Evolutionary conservation across 2,888 invertebrate genomes (phyloP), one percentile per base, ranked within the genome.

Genomic region (Zhengitettix transpicula): DNA sequence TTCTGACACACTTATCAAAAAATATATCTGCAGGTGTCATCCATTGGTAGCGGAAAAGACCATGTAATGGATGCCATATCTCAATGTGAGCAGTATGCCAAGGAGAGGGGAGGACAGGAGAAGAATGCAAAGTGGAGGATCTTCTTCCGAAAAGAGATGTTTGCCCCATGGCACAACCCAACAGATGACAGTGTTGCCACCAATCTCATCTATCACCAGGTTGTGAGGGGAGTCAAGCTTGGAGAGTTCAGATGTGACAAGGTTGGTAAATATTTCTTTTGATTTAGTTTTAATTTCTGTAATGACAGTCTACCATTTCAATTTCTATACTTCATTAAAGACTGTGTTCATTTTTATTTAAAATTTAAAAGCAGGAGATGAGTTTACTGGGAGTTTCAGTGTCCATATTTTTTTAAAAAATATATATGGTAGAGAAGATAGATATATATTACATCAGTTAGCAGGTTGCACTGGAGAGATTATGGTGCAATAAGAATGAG

Each of bases 21-120:
- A 28, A 28, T 28, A 28, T 28, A 15, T 54, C 9, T 60, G 41
- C 65, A 79, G 79, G 86, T 91, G 1, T 81, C 92, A 66, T 93
- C 93, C 0, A 73, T 95, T 60, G 94, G 94, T 44, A 87, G 86
- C 71, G 93, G 89, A 63, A 82, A 82, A 16, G 94, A 95, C 72
- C 94, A 95, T 70, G 86, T 97, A 0, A 87, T 96, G 86, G 96
- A 97, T 74, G 96, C 95, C 1, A 88, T 97, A 68, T 92, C 92
- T 0, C 93, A 94, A 71, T 95, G 95, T 72, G 96, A 97, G 71
- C 95, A 96, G 71, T 94, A 90, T 71, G 88, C 92, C 40, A 92
- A 88, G 73, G 94, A 94, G 72, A 87, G 89, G 71, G 91, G 92
- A 0, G 82, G 84, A 3, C 82, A 85, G 60, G 93, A 94, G 71